These are phyloP conservation scores for Leptosomus discolor DNA, from an alignment of 2,113 vertebrate species.

Conservation along the genomic window DNA sequence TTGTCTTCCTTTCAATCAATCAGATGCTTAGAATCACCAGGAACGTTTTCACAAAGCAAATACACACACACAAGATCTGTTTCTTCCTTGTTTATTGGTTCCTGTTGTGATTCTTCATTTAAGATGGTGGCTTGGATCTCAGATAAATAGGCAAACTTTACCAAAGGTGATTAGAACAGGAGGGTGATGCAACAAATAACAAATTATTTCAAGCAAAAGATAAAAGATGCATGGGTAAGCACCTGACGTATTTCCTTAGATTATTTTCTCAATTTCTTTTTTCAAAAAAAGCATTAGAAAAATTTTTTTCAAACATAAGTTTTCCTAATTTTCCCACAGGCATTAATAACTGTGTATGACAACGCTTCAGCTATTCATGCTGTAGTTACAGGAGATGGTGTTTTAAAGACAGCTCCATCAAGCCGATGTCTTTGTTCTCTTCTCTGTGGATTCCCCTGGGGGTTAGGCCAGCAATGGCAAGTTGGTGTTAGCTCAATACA, in stretches of 20 bases:
- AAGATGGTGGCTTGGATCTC: neutral
- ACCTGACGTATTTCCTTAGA: neutral
- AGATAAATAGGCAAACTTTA: neutral
- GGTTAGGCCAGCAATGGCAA: neutral
- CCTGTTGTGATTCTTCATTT: neutral
- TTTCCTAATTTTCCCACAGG: neutral
- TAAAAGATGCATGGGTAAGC: neutral
- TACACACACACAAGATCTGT: neutral
- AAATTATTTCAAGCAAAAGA: neutral
- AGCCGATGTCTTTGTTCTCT: neutral
- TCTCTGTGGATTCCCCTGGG: neutral
- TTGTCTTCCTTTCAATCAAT: neutral
- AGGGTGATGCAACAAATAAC: neutral
- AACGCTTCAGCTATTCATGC: neutral
- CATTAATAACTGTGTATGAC: neutral
- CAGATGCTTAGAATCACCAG: neutral
- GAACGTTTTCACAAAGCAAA: neutral
- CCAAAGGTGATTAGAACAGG: neutral
- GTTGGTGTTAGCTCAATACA: neutral
- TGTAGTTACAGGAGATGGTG: neutral
- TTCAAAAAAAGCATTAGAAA: no score
- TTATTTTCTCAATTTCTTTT: neutral
- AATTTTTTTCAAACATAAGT: neutral
- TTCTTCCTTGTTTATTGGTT: neutral
- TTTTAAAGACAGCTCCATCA: neutral